Conservation (phyloP, 2,888 invertebrate species). For the Oxyteleia sp. region DNA sequence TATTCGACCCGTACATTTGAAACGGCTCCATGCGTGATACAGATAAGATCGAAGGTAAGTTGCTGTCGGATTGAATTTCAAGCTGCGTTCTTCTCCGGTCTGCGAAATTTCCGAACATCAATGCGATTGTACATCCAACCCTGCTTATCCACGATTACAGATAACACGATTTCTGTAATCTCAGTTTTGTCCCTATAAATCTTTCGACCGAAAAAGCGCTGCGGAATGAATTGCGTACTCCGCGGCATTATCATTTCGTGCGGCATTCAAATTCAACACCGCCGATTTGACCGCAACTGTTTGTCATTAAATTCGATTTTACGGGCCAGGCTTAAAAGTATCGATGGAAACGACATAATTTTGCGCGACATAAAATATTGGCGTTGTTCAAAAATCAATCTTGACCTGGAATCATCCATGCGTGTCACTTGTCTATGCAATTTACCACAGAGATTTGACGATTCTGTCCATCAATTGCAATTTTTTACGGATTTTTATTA, state of each 20-base stretch:
- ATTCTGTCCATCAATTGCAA: conserved; percentile 51
- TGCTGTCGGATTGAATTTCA: conserved; percentile 34
- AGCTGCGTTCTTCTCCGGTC: conserved; percentile 17
- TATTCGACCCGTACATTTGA: conserved; percentile 44
- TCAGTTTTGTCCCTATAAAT: conserved; percentile 12
- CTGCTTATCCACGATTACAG: conserved; percentile 12
- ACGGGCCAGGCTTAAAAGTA: not conserved
- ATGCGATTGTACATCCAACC: conserved; percentile 16
- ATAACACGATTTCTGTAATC: conserved; percentile 4
- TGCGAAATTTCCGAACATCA: conserved; percentile 33
- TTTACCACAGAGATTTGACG: conserved; percentile 44
- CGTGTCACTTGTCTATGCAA: conserved; percentile 8
- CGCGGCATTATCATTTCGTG: not conserved
- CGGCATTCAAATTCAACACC: not conserved
- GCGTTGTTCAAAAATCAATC: conserved; percentile 47
- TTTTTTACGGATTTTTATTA: conserved; percentile 48
- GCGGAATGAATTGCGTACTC: not conserved
- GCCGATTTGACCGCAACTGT: not conserved
- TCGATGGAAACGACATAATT: conserved; percentile 22
- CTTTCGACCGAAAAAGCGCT: not conserved
- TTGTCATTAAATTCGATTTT: conserved; percentile 13
- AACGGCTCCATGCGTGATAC: conserved; percentile 41
- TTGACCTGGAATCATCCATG: conserved; percentile 52
- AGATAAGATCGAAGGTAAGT: conserved; percentile 50
- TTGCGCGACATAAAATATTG: conserved; percentile 36